Percentiles rank a stretch among this genome's conserved stretches.
phyloP scores from a whole-genome alignment of 2,888 invertebrate genomes.

The Ectemnius lituratus region DNA sequence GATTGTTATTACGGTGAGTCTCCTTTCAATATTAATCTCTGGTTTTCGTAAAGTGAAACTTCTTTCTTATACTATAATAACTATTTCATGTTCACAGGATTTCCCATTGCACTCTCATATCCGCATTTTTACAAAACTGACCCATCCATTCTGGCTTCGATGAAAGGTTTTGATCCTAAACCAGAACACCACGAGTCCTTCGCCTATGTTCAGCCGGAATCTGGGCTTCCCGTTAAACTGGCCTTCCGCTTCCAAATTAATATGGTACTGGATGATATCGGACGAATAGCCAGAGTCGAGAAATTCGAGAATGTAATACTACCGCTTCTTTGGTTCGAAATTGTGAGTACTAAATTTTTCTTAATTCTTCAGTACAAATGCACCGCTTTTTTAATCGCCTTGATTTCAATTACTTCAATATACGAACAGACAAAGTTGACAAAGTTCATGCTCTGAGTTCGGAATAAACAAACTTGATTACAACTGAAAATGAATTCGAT shows the following conservation, averaged over 20 bases:
- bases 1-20: slow-evolving; percentile 89
- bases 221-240: slow-evolving; percentile 88
- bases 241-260: slow-evolving; percentile 92
- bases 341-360: slow-evolving; percentile 82
- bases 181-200: slow-evolving; percentile 83
- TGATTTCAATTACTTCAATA: neutral
- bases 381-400: neutral
- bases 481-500: too few relatives aligned
- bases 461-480: too few relatives aligned
- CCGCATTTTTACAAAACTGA: slow-evolving; percentile 92
- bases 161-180: slow-evolving; percentile 84
- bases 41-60: neutral
- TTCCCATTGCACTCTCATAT: slow-evolving; percentile 92
- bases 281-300: slow-evolving; percentile 82
- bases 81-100: slow-evolving; percentile 78
- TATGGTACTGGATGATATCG: slow-evolving; percentile 87
- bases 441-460: too few relatives aligned
- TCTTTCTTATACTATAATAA: neutral
- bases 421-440: neutral
- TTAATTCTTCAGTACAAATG: slow-evolving; percentile 4
- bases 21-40: neutral
- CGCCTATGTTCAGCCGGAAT: slow-evolving; percentile 89
- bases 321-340: slow-evolving; percentile 93
- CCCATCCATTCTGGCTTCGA: slow-evolving; percentile 81
- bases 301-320: slow-evolving; percentile 86